These are phyloP conservation scores for Smithornis capensis DNA, from an alignment of 2,113 vertebrate species.

Conservation along the genomic window DNA sequence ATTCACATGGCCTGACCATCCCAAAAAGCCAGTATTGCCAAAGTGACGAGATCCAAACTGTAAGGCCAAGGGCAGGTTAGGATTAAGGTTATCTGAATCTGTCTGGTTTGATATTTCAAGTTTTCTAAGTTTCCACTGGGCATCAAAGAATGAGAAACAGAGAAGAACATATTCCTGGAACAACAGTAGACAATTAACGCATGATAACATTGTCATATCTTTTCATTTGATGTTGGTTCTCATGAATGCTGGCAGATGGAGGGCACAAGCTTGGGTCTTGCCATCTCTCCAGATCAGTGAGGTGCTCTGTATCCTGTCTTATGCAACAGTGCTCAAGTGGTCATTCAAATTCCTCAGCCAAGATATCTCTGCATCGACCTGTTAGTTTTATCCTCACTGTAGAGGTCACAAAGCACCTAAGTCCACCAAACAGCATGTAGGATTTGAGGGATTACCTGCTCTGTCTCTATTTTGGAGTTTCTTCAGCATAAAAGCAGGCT, in stretches of 20 bases:
- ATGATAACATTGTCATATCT: not conserved
- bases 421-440: not conserved
- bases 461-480: not conserved
- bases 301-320: not conserved
- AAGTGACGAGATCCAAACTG: not conserved
- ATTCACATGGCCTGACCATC: not conserved
- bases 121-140: not conserved
- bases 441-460: not conserved
- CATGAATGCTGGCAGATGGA: not conserved
- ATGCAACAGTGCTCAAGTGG: not conserved
- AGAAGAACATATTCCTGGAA: not conserved
- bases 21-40: not conserved
- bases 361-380: not conserved
- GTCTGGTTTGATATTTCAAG: not conserved
- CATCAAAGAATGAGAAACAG: not conserved
- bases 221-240: not conserved
- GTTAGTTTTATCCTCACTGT: not conserved
- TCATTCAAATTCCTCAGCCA: not conserved
- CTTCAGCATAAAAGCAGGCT: not conserved
- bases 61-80: not conserved
- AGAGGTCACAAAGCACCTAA: not conserved
- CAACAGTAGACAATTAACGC: not conserved
- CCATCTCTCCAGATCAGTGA: not conserved
- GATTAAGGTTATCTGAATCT: not conserved
- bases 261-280: not conserved